A percentile compares a stretch with the other conserved stretches of the same genome.
Conservation (phyloP, 2,113 vertebrate species). For the Ivindomyrus marchei region DNA sequence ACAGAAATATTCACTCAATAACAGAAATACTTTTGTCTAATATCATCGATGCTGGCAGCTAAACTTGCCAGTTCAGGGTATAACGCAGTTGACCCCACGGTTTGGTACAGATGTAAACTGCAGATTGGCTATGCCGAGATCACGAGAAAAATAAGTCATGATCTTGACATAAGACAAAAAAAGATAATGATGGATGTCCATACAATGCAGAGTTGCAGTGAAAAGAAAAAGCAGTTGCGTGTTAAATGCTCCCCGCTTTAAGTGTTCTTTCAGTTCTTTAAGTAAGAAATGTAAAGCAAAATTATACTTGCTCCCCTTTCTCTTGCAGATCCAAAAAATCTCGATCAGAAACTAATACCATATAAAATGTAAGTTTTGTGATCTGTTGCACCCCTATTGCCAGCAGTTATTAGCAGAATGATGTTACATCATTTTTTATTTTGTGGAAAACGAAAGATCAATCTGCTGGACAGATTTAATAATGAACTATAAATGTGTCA, state of each 20-base stretch:
- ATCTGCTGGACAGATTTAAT: background rate
- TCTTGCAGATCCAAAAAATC: background rate
- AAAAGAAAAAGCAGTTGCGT: no score
- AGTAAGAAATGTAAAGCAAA: background rate
- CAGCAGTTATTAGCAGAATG: background rate
- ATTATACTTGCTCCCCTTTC: background rate
- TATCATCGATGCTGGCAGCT: no score
- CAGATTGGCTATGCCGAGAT: background rate
- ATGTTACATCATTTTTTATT: background rate
- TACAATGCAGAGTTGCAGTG: no score
- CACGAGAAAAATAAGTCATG: background rate
- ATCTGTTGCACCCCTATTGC: background rate
- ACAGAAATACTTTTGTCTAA: background rate
- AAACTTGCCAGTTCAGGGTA: no score
- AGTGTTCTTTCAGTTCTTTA: background rate
- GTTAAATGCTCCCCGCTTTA: background rate
- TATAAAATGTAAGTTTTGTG: background rate
- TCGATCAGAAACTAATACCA: background rate
- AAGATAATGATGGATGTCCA: no score
- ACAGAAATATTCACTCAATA: background rate
- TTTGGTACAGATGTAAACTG: background rate
- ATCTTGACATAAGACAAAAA: no score
- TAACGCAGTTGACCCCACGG: no score
- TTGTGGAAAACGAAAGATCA: background rate
- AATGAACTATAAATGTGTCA: background rate